A percentile compares a stretch with the other conserved stretches of the same genome.
phyloP scores from a whole-genome alignment of 2,797 vertebrate genomes.

The Neomorphus geoffroyi region DNA sequence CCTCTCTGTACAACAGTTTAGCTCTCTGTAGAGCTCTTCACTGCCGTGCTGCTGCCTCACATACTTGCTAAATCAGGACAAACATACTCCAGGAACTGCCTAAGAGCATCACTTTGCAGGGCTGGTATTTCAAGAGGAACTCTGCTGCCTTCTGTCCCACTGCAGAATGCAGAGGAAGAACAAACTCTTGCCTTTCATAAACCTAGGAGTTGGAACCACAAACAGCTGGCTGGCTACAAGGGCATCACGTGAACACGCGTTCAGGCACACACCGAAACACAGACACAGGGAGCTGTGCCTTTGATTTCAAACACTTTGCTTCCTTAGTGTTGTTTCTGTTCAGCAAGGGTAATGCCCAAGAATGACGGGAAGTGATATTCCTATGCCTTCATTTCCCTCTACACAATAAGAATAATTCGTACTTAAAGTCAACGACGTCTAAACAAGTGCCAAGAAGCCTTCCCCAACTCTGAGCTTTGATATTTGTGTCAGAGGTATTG shows the following conservation, averaged over 20 bases:
- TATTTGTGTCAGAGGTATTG: background rate
- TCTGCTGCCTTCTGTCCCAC: background rate
- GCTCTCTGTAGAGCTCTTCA: background rate
- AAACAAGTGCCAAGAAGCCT: background rate
- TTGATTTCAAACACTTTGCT: background rate
- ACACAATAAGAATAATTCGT: background rate
- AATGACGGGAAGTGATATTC: background rate
- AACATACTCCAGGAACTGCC: conserved; percentile 29
- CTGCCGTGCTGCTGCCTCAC: conserved; percentile 5
- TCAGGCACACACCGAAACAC: background rate
- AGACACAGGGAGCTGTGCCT: background rate
- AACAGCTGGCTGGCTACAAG: background rate
- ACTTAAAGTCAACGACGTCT: background rate
- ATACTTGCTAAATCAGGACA: conserved; percentile 59
- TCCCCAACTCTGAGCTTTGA: background rate
- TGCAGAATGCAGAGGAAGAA: background rate
- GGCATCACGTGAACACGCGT: too few species aligned
- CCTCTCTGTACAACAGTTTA: background rate
- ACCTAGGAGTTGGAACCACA: background rate
- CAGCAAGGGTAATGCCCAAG: background rate
- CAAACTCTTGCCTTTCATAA: background rate
- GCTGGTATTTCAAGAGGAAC: conserved; percentile 51
- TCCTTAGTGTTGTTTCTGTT: background rate
- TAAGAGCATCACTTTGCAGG: conserved; percentile 8
- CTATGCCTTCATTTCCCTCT: background rate